Base-by-base conservation (phyloP, 2,888 invertebrate genomes). In the Auanema sp. region DNA sequence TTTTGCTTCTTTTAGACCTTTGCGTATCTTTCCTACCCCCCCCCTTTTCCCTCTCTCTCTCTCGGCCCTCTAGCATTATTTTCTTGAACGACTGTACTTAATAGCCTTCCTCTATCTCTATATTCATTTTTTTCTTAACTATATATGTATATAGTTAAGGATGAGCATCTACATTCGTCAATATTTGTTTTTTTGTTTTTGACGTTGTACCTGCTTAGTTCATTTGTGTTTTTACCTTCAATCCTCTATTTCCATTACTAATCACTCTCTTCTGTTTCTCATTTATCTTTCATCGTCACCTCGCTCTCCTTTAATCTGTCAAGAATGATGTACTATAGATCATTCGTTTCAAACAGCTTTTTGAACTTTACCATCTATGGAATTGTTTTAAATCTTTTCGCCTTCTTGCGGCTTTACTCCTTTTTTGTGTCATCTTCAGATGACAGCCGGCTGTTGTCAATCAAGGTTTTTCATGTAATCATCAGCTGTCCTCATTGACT, bases 41-140 rank as follows among this genome's bases (percentile, higher is more conserved):
- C 16, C 3, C 47, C 18, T 23, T 40, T 16, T 53, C 18, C 41
- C 24, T 53, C 41, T 41, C 54, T 18, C 23, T 21, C 16, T 16
- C 16, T 47, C 21, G 16, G 24, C 42, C 43, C 23, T 40, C 43
- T n/a, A 41, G 43, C n/a, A 42, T n/a, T 33, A 33, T 33, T 25
- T 54, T 54, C 23, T 16, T 53, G 16, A 53, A 33, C 41, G 25
- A 41, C 41, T 53, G 54, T 53, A 23, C 23, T 50, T 25, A 23
- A 25, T 16, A 23, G 23, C 51, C 54, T 21, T 41, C 54, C 54
- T 25, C 33, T 16, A 25, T 33, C 14, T 23, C 23, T 50, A 50
- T 24, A n/a, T 25, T 8, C 6, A 5, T 47, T 47, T 3, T 5
- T 47, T 47, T 6, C 47, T 47, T 47, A 47, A 18, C 47, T 53